Evolutionary conservation across 2,888 invertebrate species (phyloP).

Genomic region (Achlya flavicornis): DNA sequence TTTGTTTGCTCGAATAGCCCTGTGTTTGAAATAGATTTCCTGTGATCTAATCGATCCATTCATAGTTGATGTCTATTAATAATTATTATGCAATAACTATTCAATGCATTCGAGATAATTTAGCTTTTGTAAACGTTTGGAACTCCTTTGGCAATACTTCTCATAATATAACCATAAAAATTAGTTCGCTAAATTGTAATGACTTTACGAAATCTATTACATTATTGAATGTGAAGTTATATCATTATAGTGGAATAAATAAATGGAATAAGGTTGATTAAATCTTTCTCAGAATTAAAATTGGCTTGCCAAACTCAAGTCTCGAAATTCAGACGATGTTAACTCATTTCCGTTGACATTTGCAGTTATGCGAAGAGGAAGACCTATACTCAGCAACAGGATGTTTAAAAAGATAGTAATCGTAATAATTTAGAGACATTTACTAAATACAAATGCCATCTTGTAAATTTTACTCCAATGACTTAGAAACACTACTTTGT

Average conservation of each 20-base stretch:
- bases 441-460: background rate
- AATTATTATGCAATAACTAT: constrained; percentile 23
- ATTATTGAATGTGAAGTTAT: background rate
- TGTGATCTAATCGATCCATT: constrained; percentile 42
- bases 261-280: background rate
- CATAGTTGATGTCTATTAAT: constrained; percentile 32
- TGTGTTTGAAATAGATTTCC: constrained; percentile 53
- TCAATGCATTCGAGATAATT: constrained; percentile 17
- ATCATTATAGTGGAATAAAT: background rate
- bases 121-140: constrained; percentile 6
- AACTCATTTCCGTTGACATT: background rate
- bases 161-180: background rate
- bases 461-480: too few species aligned
- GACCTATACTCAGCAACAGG: too few species aligned
- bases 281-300: background rate
- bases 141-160: constrained; percentile 12
- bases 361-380: background rate
- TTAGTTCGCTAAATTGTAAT: background rate
- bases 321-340: background rate
- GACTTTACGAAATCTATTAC: background rate
- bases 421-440: background rate
- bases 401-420: too few species aligned
- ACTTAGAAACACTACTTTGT: too few species aligned
- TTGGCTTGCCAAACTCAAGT: background rate
- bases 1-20: constrained; percentile 30